Base-by-base conservation (phyloP, 1,140 invertebrate species). In the Scylla paramamosain region DNA sequence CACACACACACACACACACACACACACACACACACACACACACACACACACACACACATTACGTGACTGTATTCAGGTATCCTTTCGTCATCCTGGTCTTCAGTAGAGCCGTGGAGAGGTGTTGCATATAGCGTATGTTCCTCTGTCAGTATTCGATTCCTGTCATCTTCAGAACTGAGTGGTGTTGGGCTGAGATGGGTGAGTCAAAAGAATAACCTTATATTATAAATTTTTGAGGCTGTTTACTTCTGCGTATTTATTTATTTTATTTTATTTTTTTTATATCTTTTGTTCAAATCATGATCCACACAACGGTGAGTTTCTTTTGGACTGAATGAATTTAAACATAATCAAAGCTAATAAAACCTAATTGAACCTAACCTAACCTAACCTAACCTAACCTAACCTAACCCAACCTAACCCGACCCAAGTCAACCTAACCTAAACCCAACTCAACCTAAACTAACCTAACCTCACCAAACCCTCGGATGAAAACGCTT, bases 381-480 rank as follows among this genome's bases (percentile, higher is more conserved):
- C 77, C 77, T 82, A 82, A 82, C 77, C 77, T 7, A 28, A 82
- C 77, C 77, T 7, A 82, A 82, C 77, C 77, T 82, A 82, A 82
- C 28, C 4, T 28, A 25, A 28, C 7, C 7, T 0, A 25, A 82
- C 7, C 4, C 77, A 82, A 2, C 20, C 20, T 28, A 82, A 20
- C 4, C 20, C 7, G n/a, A 77, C n/a, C 67, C n/a, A 14, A 14
- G 67, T 14, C 67, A 82, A 82, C 77, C 77, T 3, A 82, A 82
- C 77, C 77, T 82, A 82, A 82, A 82, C 77, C 77, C 28, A 82
- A 82, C 77, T 7, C 7, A 82, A 82, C 28, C 4, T 28, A 25
- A 28, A 3, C 7, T 0, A 25, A 82, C 7, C 4, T 7, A 82
- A 2, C 20, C 20, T 28, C 1, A 20, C 4, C 20, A 3, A 82